Percentiles rank a stretch among this genome's conserved stretches.
Conservation (phyloP, 2,113 vertebrate genomes). For the Lynx canadensis region DNA sequence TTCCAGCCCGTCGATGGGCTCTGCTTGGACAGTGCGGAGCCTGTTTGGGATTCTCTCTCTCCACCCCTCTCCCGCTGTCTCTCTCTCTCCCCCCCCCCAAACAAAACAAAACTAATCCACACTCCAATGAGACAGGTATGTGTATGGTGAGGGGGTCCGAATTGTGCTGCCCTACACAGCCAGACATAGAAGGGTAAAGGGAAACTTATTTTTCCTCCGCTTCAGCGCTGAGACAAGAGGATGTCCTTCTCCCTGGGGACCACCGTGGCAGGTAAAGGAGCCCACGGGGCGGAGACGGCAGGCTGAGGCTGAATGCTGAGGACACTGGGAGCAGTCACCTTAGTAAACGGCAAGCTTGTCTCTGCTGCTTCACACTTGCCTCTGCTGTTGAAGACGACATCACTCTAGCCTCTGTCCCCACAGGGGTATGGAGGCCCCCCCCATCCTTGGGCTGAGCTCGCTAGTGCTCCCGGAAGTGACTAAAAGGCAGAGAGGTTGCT, state of each 20-base stretch:
- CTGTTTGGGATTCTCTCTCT: too few relatives aligned
- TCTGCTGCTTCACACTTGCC: background rate
- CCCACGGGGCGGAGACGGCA: background rate
- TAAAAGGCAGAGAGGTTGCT: background rate
- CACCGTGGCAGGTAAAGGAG: background rate
- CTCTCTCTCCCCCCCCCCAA: too few relatives aligned
- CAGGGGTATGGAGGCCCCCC: too few relatives aligned
- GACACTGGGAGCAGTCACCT: rapidly evolving
- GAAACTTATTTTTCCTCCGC: background rate
- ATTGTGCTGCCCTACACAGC: background rate
- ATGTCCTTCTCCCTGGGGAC: background rate
- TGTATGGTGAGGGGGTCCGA: background rate
- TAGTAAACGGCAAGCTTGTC: background rate
- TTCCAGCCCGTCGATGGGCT: too few relatives aligned
- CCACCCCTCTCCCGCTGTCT: too few relatives aligned
- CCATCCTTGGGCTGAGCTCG: too few relatives aligned
- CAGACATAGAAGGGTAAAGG: background rate
- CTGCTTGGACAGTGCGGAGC: too few relatives aligned
- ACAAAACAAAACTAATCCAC: background rate
- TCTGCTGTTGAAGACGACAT: background rate
- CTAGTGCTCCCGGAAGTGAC: too few relatives aligned
- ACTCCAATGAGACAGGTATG: background rate
- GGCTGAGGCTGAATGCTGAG: background rate
- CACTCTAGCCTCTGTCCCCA: too few relatives aligned
- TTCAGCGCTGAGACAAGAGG: background rate